Base-by-base conservation (phyloP, 2,888 invertebrate species). In the Nephrotoma appendiculata region DNA sequence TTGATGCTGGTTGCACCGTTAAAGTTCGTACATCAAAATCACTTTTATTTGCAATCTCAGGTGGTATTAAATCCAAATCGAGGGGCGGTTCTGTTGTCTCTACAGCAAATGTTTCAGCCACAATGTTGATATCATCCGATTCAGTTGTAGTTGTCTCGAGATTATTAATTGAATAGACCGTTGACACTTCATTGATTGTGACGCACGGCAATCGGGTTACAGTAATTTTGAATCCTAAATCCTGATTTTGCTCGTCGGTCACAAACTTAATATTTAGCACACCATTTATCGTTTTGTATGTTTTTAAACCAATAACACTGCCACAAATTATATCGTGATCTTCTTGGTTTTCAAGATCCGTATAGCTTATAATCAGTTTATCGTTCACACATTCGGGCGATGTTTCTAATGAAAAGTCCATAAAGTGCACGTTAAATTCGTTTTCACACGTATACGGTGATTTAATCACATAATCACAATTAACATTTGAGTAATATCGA, bases 361-460 rank as follows among this genome's bases (percentile, higher is more conserved):
- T 12, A n/a, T 90, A 90, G 48, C 89, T 90, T 43, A 89, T 88
- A 86, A 89, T 88, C 85, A 94, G 89, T 87, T 92, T 92, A 89
- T 93, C 93, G 71, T 92, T 91, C 5, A 89, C 89, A 89, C 94
- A 94, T 87, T 92, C 92, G 6, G 89, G 88, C 5, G 93, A 92
- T 0, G 91, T 87, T 88, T 92, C 92, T 71, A 94, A 87, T 87
- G 91, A 89, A 88, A 94, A 94, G 89, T 94, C 93, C 83, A 94
- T 89, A 89, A 94, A 94, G 88, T 93, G 92, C 44, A 94, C 90
- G 87, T 93, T 92, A 88, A 92, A 94, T 85, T 92, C 90, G 86
- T 92, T 92, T 12, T 92, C 91, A 88, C 94, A 94, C 6, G 90
- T 91, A 86, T 90, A 90, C 4, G 91, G 92, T 1, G 93, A 93